Evolutionary conservation across 2,888 invertebrate species (phyloP).

Genomic region (Cartodere bifasciata): DNA sequence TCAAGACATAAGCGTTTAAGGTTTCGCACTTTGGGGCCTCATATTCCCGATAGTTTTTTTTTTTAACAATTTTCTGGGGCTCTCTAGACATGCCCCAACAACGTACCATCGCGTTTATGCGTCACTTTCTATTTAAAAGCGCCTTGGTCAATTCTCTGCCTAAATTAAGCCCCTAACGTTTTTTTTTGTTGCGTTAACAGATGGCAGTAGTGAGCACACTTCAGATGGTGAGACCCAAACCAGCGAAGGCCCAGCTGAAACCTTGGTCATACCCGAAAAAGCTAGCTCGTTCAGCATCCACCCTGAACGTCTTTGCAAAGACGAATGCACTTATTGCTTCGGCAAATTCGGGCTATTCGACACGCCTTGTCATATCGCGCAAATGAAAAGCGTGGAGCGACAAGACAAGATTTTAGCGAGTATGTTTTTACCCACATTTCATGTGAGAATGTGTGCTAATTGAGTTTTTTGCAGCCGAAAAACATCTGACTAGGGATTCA

Average conservation of each 20-base stretch:
- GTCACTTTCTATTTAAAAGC: no score
- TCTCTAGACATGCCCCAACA: no score
- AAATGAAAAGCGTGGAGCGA: slow-evolving; percentile 70
- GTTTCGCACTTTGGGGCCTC: no score
- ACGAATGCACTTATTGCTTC: slow-evolving; percentile 78
- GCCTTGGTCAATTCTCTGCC: no score
- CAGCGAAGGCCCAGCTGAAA: slow-evolving; percentile 39
- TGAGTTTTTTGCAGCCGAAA: slow-evolving; percentile 47
- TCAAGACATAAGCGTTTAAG: no score
- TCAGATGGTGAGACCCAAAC: slow-evolving; percentile 32
- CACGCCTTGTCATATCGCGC: slow-evolving; percentile 78
- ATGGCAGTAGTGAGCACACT: slow-evolving; percentile 35
- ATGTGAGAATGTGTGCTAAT: slow-evolving; percentile 1
- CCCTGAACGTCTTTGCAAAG: slow-evolving; percentile 67
- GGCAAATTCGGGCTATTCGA: slow-evolving; percentile 78
- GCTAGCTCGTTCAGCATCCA: slow-evolving; percentile 80
- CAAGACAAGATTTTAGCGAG: slow-evolving; percentile 68
- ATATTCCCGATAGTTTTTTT: no score
- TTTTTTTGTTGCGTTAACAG: no score
- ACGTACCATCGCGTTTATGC: no score
- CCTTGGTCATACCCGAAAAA: slow-evolving; percentile 75
- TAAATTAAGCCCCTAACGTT: no score
- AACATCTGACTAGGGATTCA: slow-evolving; percentile 70
- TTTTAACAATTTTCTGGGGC: no score
- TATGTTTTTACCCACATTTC: slow-evolving; percentile 34